phyloP scores from a whole-genome alignment of 1,140 invertebrate genomes.

The Laupala kohalensis region DNA sequence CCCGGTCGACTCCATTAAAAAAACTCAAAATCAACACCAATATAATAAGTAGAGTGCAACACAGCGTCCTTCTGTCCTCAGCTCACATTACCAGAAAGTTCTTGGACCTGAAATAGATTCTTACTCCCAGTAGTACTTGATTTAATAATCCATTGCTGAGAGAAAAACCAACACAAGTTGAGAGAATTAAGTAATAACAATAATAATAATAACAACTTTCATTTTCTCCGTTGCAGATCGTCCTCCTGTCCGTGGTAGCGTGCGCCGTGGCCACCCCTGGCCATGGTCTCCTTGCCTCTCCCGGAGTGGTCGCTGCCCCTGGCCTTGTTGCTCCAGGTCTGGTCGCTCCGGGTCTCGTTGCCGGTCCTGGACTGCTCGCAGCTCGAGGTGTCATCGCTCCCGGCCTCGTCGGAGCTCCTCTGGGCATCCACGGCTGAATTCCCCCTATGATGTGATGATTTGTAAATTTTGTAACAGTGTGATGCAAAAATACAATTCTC shows the following conservation, averaged over 20 bases:
- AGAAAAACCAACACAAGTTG: too few species aligned
- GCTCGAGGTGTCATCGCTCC: not conserved
- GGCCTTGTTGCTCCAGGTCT: not conserved
- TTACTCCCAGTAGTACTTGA: too few species aligned
- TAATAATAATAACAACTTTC: too few species aligned
- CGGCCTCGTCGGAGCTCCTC: not conserved
- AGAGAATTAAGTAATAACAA: too few species aligned
- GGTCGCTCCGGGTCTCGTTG: not conserved
- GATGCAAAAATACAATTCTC: not conserved
- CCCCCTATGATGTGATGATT: not conserved
- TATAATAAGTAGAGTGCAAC: too few species aligned
- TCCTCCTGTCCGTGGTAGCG: not conserved
- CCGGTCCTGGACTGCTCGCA: not conserved
- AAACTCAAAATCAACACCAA: too few species aligned
- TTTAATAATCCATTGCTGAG: too few species aligned
- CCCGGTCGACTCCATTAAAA: too few species aligned
- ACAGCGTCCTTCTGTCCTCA: too few species aligned
- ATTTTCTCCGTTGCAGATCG: not conserved
- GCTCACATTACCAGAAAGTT: too few species aligned
- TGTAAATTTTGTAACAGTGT: not conserved
- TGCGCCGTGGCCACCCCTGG: too few species aligned
- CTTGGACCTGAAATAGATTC: too few species aligned
- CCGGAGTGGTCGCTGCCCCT: not conserved
- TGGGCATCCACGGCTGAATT: not conserved
- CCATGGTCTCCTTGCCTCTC: not conserved